Evolutionary conservation across 2,113 vertebrate genomes (phyloP).

Genomic region (Oryzias curvinotus): DNA sequence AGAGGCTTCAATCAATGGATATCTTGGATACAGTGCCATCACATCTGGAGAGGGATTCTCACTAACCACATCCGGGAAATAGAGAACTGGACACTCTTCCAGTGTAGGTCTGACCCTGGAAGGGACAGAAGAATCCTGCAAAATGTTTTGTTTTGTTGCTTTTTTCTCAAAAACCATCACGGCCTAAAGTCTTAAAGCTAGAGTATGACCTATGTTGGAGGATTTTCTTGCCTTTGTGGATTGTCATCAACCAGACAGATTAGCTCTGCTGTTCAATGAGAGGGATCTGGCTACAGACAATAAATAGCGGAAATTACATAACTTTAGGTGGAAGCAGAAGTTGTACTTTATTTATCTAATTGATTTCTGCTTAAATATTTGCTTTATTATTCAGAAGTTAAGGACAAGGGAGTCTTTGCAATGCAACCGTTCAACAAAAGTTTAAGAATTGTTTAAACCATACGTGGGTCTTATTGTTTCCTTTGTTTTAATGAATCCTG

Average conservation of each 20-base stretch:
- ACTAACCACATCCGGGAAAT: constrained; percentile 1
- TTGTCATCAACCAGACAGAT: background rate
- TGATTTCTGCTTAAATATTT: too few species aligned
- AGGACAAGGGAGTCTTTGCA: too few species aligned
- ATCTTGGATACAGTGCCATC: constrained; percentile 19
- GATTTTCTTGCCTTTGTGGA: too few species aligned
- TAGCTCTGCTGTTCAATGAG: constrained; percentile 30
- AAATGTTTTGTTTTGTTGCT: constrained; percentile 2
- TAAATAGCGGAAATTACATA: too few species aligned
- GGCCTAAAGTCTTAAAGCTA: constrained; percentile 3
- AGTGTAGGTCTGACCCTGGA: constrained; percentile 19
- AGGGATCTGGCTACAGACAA: too few species aligned
- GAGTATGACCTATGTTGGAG: constrained; percentile 11
- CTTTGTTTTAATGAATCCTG: too few species aligned
- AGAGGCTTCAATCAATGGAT: constrained; percentile 14
- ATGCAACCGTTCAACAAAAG: too few species aligned
- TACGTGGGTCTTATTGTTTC: too few species aligned
- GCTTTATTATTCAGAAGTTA: too few species aligned
- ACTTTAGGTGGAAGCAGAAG: too few species aligned
- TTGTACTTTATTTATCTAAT: too few species aligned
- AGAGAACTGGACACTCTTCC: constrained; percentile 25
- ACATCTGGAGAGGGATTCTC: constrained; percentile 6
- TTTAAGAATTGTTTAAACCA: too few species aligned
- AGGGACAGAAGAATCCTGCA: constrained; percentile 7
- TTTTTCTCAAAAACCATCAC: constrained; percentile 8